These are phyloP conservation scores for Clarias laeviceps DNA, from an alignment of 2,797 vertebrate species.

Conservation along the genomic window DNA sequence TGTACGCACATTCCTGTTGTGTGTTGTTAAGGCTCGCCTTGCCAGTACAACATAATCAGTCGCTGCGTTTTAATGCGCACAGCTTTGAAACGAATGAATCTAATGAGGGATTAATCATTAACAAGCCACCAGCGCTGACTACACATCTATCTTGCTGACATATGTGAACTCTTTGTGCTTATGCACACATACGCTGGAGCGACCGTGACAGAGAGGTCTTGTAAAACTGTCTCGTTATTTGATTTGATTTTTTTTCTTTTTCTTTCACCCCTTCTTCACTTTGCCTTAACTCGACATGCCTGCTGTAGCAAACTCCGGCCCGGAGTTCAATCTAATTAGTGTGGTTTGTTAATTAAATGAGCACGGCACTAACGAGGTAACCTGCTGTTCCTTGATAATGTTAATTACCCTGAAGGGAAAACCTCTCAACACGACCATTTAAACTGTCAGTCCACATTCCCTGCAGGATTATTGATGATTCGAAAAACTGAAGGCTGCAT, in stretches of 20 bases:
- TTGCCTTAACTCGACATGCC: conserved; percentile 51
- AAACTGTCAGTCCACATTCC: conserved; percentile 75
- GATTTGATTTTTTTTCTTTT: no score
- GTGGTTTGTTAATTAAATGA: conserved; percentile 77
- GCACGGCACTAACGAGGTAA: conserved; percentile 77
- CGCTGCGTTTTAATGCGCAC: not conserved
- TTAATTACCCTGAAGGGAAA: conserved; percentile 77
- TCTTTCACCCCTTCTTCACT: conserved; percentile 28
- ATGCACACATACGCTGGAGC: not conserved
- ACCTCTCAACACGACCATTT: conserved; percentile 74
- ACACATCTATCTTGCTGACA: conserved; percentile 20
- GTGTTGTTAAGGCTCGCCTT: not conserved
- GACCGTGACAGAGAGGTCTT: conserved; percentile 10
- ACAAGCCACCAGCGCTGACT: not conserved
- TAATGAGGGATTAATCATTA: conserved; percentile 34
- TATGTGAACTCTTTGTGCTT: conserved; percentile 4
- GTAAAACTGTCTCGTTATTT: conserved; percentile 6
- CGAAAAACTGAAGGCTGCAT: conserved; percentile 52
- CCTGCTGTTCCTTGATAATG: conserved; percentile 81
- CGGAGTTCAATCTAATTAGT: conserved; percentile 70
- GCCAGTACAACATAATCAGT: not conserved
- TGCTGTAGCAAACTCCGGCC: conserved; percentile 56
- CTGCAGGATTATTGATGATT: conserved; percentile 64
- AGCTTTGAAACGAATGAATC: conserved; percentile 22
- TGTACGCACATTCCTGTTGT: not conserved